Evolutionary conservation across 2,888 invertebrate genomes (phyloP), one percentile per base, ranked within the genome.

Genomic region (Keiferia lycopersicella): DNA sequence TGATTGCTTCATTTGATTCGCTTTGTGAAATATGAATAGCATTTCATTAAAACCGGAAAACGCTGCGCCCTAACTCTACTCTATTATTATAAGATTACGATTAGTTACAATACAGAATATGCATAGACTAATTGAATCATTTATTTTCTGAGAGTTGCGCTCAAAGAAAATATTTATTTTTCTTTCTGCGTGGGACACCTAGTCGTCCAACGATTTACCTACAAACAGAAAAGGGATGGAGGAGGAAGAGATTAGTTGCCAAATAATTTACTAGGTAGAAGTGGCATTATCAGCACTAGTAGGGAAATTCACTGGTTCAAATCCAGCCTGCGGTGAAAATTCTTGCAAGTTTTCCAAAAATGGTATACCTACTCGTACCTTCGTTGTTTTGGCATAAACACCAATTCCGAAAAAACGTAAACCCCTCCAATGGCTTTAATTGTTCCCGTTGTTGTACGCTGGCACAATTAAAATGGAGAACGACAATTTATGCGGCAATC

Each of bases 401-500:
- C 30, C 12, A 11, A 18, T 50, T 11, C 14, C n/a, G n/a, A 62
- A 16, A 53, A 4, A 53, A 53, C 38, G 18, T 34, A 20, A 51
- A 39, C 38, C 53, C 48, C 16, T 61, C 22, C 34, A 63, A 56
- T 56, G 14, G 38, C 16, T 41, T 62, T 50, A 64, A 61, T 64
- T 64, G 64, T 60, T 61, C 64, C 53, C 50, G 61, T 22, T 51
- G 53, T 41, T 51, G 53, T 41, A 38, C 62, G 22, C 22, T 20
- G 69, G 79, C 72, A 86, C 84, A 83, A 87, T 84, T 84, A 84
- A 85, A 82, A 83, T 75, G 75, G 81, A 78, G 77, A 78, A 78
- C 84, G 80, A 83, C 79, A 86, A 87, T 87, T 87, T 88, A 88
- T 88, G 81, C 87, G 83, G 88, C 87, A 87, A 87, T 88, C 87